Base-by-base conservation (phyloP, 1,140 invertebrate genomes). In the Chelonus insularis region DNA sequence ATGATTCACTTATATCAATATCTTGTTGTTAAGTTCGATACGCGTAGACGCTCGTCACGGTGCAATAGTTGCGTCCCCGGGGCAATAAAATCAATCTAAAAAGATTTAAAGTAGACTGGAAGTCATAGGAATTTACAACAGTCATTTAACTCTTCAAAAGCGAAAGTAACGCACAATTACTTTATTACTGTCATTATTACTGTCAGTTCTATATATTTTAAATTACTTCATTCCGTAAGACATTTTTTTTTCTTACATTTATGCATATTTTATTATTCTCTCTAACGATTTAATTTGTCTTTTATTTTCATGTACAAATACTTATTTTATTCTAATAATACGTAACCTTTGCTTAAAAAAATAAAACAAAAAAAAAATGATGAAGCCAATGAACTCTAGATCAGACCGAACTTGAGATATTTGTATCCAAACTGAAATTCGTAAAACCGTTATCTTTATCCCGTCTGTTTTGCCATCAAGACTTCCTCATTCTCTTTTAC, bases 141-240 rank as follows among this genome's bases (percentile, higher is more conserved):
- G n/a, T 3, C 6, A 12, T 52, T 52, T 16, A 29, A 64, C 64
- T 68, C 55, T 48, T 54, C 37, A 63, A 66, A 66, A 68, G 66
- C 62, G 64, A 68, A 70, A 70, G 68, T 68, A 60, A n/a, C n/a
- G n/a, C n/a, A n/a, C 48, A 29, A 41, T 57, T 57, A 52, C 29
- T 21, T n/a, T n/a, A n/a, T n/a, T n/a, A n/a, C 25, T 16, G 9
- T 58, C 34, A 14, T 63, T 58, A 58, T 21, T n/a, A 32, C 51
- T 54, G 64, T 66, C 58, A 67, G 51, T 50, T 39, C 25, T 32
- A 29, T n/a, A 12, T 11, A 18, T 12, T 14, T 14, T 1, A 11
- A 11, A n/a, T 41, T 12, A 11, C 12, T 4, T 4, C 9, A n/a
- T 1, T n/a, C 5, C 12, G 8, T 41, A 14, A 18, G 7, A 6